Base-by-base conservation (phyloP, 2,888 invertebrate genomes). In the Crematogaster levior region DNA sequence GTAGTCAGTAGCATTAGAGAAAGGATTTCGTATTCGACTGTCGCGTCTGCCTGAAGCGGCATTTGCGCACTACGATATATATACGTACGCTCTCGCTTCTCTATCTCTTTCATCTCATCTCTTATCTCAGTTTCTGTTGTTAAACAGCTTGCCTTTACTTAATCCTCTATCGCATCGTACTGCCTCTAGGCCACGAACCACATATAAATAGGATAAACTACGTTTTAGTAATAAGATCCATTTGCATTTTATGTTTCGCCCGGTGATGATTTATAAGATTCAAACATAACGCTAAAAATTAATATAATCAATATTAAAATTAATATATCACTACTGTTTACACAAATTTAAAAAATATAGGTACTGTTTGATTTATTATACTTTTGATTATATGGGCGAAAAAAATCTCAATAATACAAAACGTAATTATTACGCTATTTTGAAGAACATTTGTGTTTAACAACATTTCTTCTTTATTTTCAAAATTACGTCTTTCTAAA, bases 11-110 rank as follows among this genome's bases (percentile, higher is more conserved):
- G 73, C 60, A 73, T 73, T 73, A 80, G 72, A 65, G 72, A 66
- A 68, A 79, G 73, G 72, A 86, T 89, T 89, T 89, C 85, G 89
- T 86, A 89, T 89, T 89, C 89, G 81, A 73, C 68, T 24, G 65
- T 82, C 89, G n/a, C n/a, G 89, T 87, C 73, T 74, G 68, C 81
- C 60, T 75, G 79, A 73, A 89, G 84, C 81, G 84, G 79, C 84
- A 82, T 83, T 82, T 79, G 84, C 83, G 84, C 77, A 68, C 43
- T 46, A 58, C 60, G 61, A 61, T 77, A 75, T 70, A 85, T 37
- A 77, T 73, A 37, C 24, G 7, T 46, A 61, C 24, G 6, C 34
- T 63, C 24, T 63, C 24, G 48, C 63, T 34, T 24, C 37, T 74
- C 74, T 74, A 60, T 63, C 56, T 30, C 48, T 74, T 63, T 74